Base-by-base conservation (phyloP, 2,888 invertebrate species). In the Nymphalis polychloros region DNA sequence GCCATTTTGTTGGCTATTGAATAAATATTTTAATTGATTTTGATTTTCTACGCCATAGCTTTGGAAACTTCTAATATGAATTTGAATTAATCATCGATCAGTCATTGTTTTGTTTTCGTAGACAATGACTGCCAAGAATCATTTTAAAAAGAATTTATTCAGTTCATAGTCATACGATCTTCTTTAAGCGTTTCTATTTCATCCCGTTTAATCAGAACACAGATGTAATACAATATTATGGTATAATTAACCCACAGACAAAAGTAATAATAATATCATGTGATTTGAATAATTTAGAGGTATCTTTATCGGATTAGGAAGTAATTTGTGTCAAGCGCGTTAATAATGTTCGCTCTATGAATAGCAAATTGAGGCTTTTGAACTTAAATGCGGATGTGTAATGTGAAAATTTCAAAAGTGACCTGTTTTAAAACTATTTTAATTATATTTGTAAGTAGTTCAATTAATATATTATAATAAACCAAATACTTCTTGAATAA, bases 221-320 rank as follows among this genome's bases (percentile, higher is more conserved):
- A 50, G 19, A 19, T 50, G 20, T 2, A 50, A 8, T 50, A 20
- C 10, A 50, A 19, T 20, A 19, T 19, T 0, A 50, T 20, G 2
- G 20, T 50, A 50, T 20, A 50, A 19, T 19, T 50, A 10, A 20
- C 1, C 41, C n/a, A 50, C 19, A 50, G 20, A 20, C 19, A 19
- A 50, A 20, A 48, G 16, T n/a, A 48, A 49, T 19, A 20, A 23
- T 23, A 27, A n/a, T 2, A 31, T 27, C 4, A 31, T 27, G 17
- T 55, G 17, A 55, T 61, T 35, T 61, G 31, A 27, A 62, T 49
- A 20, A 59, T 49, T 46, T 23, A 16, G 27, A 5, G 31, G 49
- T 50, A 19, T 49, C 72, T 71, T 84, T 85, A 88, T 89, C 86
- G 80, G 86, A 88, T 88, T 87, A 87, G 90, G 90, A 90, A 88